phyloP scores from a whole-genome alignment of 2,797 vertebrate genomes.

The Scolopax rusticola region DNA sequence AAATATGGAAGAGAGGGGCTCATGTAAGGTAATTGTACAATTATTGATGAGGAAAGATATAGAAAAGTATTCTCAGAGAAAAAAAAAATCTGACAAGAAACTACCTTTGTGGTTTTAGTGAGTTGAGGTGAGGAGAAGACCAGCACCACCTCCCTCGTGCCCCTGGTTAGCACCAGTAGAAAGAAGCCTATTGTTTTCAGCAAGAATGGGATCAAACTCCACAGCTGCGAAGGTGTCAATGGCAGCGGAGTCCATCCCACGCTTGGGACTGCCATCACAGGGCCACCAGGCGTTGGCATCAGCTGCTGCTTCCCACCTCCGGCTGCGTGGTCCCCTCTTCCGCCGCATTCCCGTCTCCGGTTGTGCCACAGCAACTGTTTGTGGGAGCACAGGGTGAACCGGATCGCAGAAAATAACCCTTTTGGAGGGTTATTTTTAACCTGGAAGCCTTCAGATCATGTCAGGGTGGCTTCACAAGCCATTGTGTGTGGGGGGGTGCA shows the following conservation, averaged over 20 bases:
- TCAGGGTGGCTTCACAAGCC: neutral
- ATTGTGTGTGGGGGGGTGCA: rapidly evolving
- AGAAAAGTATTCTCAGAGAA: neutral
- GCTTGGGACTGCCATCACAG: neutral
- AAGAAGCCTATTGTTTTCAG: neutral
- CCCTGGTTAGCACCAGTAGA: neutral
- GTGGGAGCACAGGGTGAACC: neutral
- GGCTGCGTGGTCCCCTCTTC: slow-evolving; percentile 34
- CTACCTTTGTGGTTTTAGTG: neutral
- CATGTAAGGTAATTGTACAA: neutral
- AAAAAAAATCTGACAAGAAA: neutral
- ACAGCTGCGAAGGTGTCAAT: neutral
- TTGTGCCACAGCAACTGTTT: neutral
- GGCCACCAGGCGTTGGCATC: neutral
- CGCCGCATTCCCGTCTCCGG: neutral
- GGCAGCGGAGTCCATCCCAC: neutral
- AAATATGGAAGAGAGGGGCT: neutral
- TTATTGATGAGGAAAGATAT: neutral
- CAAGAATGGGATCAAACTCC: neutral
- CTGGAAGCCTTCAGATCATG: neutral
- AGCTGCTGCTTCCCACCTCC: slow-evolving; percentile 7
- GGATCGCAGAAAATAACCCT: slow-evolving; percentile 16
- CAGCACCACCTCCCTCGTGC: neutral
- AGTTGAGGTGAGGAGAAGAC: neutral
- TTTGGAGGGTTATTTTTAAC: neutral